Evolutionary conservation across 2,797 vertebrate genomes (phyloP).

Genomic region (Peromyscus aztecus): DNA sequence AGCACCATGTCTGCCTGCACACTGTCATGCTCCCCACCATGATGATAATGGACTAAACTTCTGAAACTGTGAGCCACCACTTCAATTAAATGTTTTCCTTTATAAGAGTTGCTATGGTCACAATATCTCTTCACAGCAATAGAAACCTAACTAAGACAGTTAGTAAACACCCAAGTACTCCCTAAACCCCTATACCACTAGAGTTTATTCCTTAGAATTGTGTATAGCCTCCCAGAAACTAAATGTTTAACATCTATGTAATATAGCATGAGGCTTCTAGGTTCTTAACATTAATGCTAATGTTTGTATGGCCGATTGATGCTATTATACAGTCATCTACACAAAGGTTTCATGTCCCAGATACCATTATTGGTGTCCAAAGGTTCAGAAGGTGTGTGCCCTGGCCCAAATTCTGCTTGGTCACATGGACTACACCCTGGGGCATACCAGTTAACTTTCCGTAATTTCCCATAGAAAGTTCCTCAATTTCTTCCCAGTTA

Average conservation of each 20-base stretch:
- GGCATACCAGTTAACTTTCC: background rate
- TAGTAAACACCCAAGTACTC: conserved; percentile 11
- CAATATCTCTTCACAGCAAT: background rate
- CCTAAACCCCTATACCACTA: background rate
- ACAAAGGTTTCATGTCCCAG: background rate
- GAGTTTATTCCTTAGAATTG: background rate
- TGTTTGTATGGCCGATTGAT: conserved; percentile 12
- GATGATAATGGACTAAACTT: background rate
- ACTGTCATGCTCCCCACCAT: background rate
- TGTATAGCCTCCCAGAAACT: background rate
- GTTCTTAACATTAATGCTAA: conserved; percentile 9
- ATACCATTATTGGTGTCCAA: background rate
- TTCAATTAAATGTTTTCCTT: background rate
- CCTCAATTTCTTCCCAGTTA: background rate
- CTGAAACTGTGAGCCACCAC: background rate
- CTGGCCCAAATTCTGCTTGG: background rate
- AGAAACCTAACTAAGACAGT: background rate
- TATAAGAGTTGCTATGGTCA: background rate
- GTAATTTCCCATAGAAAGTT: background rate
- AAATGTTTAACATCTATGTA: conserved; percentile 19
- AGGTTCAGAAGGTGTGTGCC: background rate
- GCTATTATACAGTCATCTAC: background rate
- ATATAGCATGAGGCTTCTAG: background rate
- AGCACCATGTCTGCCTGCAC: background rate
- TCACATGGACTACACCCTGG: background rate